These are phyloP conservation scores for Rhinichthys osculus DNA, from an alignment of 2,797 vertebrate genomes.

Conservation along the genomic window DNA sequence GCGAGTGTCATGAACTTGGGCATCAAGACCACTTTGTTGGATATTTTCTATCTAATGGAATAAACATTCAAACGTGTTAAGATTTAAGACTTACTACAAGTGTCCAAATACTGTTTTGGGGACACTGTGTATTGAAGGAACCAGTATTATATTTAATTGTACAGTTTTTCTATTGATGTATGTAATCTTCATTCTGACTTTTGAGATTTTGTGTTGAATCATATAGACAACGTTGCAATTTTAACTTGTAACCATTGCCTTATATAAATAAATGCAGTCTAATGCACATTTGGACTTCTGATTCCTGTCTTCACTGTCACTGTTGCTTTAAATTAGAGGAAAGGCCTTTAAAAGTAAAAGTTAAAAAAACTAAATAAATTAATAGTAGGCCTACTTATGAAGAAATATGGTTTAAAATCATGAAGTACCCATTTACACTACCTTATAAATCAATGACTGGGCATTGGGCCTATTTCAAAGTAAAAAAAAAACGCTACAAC, in stretches of 20 bases:
- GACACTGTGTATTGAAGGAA: not conserved
- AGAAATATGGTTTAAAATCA: not conserved
- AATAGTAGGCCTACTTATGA: not conserved
- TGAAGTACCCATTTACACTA: not conserved
- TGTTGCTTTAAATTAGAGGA: not conserved
- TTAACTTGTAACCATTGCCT: constrained; percentile 18
- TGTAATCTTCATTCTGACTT: constrained; percentile 9
- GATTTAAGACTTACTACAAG: constrained; percentile 2
- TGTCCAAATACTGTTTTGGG: constrained; percentile 6
- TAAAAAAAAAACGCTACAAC: not conserved
- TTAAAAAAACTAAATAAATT: not conserved
- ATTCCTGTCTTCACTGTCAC: constrained; percentile 5
- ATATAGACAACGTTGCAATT: constrained; percentile 3
- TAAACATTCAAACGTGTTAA: not conserved
- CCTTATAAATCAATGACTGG: not conserved
- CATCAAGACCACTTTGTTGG: not conserved
- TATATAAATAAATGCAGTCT: constrained; percentile 31
- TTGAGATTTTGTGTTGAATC: not conserved
- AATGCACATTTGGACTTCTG: not conserved
- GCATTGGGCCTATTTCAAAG: not conserved
- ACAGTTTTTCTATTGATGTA: constrained; percentile 36
- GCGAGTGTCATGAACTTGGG: not conserved
- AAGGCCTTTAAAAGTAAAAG: not conserved
- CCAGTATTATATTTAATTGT: constrained; percentile 26
- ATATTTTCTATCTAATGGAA: not conserved